Evolutionary conservation across 2,797 vertebrate genomes (phyloP).

Genomic region (Sebastes umbrosus): DNA sequence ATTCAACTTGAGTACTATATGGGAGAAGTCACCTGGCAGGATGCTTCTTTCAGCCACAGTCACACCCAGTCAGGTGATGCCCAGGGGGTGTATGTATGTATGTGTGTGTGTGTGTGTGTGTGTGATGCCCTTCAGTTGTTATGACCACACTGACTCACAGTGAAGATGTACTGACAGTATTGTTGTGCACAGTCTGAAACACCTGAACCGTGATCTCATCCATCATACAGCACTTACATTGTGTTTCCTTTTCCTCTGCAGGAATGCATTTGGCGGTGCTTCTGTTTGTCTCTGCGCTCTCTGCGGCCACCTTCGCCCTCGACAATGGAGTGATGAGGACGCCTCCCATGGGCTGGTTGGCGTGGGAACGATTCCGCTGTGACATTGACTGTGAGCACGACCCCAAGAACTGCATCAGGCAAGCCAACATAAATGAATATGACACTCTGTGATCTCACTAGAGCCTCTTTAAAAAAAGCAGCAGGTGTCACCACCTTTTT

Average conservation of each 20-base stretch:
- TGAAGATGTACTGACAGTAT: not conserved
- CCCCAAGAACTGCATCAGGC: conserved; percentile 94
- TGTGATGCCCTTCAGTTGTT: not conserved
- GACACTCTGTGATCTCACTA: not conserved
- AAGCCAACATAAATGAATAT: not conserved
- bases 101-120: not conserved
- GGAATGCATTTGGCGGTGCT: conserved; percentile 56
- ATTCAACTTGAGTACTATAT: conserved; percentile 18
- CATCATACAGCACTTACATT: accelerated
- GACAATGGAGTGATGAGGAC: conserved; percentile 91
- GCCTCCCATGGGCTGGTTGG: conserved; percentile 96
- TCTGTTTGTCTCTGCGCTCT: conserved; percentile 52
- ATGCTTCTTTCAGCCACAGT: not conserved
- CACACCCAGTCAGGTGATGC: conserved; percentile 48
- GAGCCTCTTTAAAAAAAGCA: not conserved
- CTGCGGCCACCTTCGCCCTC: conserved; percentile 67
- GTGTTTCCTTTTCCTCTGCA: conserved; percentile 2
- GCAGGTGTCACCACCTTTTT: not conserved
- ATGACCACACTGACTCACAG: not conserved
- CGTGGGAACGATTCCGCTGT: conserved; percentile 95
- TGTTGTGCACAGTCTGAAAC: not conserved
- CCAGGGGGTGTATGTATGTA: not conserved
- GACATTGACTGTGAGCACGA: conserved; percentile 87
- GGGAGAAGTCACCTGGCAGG: conserved; percentile 15
- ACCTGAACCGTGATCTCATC: not conserved